Base-by-base conservation (phyloP, 2,797 vertebrate species). In the Tachyglossus aculeatus region DNA sequence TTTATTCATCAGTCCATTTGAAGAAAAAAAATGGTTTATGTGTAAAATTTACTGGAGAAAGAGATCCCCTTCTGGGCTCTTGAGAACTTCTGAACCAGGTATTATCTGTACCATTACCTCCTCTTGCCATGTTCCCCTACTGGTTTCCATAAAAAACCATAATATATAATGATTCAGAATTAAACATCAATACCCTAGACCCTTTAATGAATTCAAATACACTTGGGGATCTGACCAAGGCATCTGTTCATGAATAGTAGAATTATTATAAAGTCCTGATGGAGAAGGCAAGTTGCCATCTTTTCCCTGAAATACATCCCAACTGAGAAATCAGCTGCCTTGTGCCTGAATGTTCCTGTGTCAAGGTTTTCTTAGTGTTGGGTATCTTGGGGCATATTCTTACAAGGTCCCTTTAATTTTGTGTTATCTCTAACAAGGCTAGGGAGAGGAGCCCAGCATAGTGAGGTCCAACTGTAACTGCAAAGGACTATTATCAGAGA, bases 211-310 rank as follows among this genome's bases (percentile, higher is more conserved):
- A 93, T 90, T 92, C 88, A 86, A 66, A 87, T 88, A 85, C 86
- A 89, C 92, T 90, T 89, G 89, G 90, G 90, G 89, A 88, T 92
- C 88, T 90, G 90, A 91, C 88, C 90, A 91, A 93, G 88, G 88
- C 92, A 93, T 93, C 92, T 93, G 91, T 92, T 93, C 91, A 92
- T 92, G 92, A 93, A 93, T 91, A 92, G 90, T 88, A 78, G 90
- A 90, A 92, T 92, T 91, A 91, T 93, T 92, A 93, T 89, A 83
- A 89, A 85, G 78, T 88, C 89, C 92, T 88, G 85, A 83, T 87
- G 90, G 91, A 78, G 78, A 88, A 88, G 82, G 92, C 90, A 92
- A 78, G 27, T 84, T 92, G 91, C 91, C 91, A 91, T 93, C 80
- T 91, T 86, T 88, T 89, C 80, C n/a, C 88, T 74, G 57, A 92